Evolutionary conservation across 2,888 invertebrate species (phyloP), one percentile per base, ranked within the genome.

Genomic region (Luperina testacea): DNA sequence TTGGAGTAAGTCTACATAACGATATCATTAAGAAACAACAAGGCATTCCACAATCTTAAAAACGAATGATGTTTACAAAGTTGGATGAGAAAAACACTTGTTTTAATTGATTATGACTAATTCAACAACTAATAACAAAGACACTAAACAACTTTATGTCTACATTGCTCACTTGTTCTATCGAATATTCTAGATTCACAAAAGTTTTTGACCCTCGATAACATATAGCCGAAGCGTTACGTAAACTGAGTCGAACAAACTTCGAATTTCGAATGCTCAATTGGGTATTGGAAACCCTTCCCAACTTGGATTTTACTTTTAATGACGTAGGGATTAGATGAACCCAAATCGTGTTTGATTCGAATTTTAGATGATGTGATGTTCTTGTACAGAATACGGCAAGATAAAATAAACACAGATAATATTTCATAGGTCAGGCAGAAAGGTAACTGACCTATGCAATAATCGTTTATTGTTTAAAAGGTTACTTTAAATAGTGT

Each of bases 241-340:
- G 77, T 87, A 77, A 82, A 80, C 81, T 77, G 45, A 61, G 69
- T 71, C 42, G 42, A 80, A 78, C 77, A 73, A 85, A 87, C 80
- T 85, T 85, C 64, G 57, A 89, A 87, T 75, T 85, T 85, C 64
- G 57, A 89, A 87, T 75, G 59, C 42, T 87, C 78, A 79, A 76
- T 76, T 65, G 85, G 82, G 88, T 82, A 87, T 85, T 70, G 77
- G 75, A 75, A 81, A 77, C 88, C 88, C 82, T 88, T 68, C 63
- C 75, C 2, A 78, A 87, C 63, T 82, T 85, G 59, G 72, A 75
- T 71, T 84, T 88, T 78, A 84, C 89, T 88, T 88, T 80, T 84
- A 88, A 87, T 76, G 87, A 81, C 75, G 86, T 84, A 72, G 73
- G 81, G 77, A 76, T 77, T 79, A 75, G 59, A 65, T 38, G 67